Evolutionary conservation across 2,888 invertebrate genomes (phyloP).

Genomic region (Steromphala cineraria): DNA sequence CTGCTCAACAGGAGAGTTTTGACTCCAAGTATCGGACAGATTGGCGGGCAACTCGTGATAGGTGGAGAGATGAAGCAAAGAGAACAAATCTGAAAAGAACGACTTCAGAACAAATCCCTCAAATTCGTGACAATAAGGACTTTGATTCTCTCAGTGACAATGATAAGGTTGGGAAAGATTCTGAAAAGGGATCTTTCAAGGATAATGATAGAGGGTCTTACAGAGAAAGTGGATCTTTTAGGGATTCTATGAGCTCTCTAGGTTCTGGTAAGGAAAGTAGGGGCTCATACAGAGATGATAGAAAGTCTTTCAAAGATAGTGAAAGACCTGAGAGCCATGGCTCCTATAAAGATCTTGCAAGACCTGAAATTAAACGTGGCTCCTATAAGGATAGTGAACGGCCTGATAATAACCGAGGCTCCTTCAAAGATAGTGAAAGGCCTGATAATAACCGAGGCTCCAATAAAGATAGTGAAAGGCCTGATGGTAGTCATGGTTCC

Average conservation of each 20-base stretch:
- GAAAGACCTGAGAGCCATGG: background rate
- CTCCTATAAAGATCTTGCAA: background rate
- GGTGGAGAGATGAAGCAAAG: slow-evolving; percentile 22
- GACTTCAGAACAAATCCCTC: slow-evolving; percentile 32
- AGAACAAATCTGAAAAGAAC: slow-evolving; percentile 32
- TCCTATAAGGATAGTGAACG: background rate
- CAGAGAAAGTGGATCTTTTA: background rate
- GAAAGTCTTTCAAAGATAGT: background rate
- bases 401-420: background rate
- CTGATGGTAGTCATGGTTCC: background rate
- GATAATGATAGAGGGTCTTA: background rate
- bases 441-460: background rate
- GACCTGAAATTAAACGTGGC: background rate
- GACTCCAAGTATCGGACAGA: background rate
- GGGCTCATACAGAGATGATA: background rate
- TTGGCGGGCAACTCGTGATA: slow-evolving; percentile 19
- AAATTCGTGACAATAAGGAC: slow-evolving; percentile 17
- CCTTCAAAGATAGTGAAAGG: background rate
- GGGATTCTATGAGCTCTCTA: background rate
- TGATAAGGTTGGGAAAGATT: background rate
- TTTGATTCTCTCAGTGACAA: background rate
- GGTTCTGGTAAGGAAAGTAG: background rate
- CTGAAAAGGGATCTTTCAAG: background rate
- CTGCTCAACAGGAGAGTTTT: background rate
- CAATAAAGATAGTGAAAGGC: background rate